A percentile compares a stretch with the other conserved stretches of the same genome.
These are phyloP conservation scores for Aix galericulata DNA, from an alignment of 2,113 vertebrate species.

Conservation along the genomic window DNA sequence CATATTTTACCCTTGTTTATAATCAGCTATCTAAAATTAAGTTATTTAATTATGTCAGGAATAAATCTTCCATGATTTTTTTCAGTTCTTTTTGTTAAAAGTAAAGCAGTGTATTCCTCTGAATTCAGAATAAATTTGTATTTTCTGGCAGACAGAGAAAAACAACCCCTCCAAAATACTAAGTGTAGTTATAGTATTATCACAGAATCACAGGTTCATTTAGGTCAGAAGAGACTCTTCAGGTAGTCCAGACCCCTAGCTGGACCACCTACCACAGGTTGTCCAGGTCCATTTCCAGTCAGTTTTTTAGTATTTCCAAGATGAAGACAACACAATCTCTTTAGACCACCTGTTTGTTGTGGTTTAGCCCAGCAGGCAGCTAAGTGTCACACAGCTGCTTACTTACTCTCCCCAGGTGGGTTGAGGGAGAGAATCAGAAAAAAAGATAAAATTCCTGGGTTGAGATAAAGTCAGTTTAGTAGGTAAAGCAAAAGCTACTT, in stretches of 20 bases:
- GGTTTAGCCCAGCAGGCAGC: too few relatives aligned
- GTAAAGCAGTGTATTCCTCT: not conserved
- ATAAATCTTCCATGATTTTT: not conserved
- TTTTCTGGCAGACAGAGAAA: not conserved
- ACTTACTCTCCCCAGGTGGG: too few relatives aligned
- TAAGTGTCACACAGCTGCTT: too few relatives aligned
- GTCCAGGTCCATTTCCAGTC: not conserved
- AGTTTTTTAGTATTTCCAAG: not conserved
- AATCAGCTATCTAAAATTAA: not conserved
- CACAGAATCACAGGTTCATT: not conserved
- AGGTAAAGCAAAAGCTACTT: too few relatives aligned
- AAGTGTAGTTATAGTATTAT: not conserved
- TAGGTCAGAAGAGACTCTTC: not conserved
- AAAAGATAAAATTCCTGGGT: too few relatives aligned
- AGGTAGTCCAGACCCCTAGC: not conserved
- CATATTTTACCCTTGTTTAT: not conserved
- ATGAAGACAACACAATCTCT: fast-evolving
- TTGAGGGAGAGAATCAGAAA: too few relatives aligned
- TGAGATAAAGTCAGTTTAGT: too few relatives aligned
- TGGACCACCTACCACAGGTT: not conserved
- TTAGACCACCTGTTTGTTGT: not conserved
- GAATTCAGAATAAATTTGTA: not conserved
- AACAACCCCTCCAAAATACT: not conserved
- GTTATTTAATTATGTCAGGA: not conserved
- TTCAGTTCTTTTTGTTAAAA: not conserved